Evolutionary conservation across 1,140 invertebrate genomes (phyloP).

Genomic region (Caenorhabditis latens): DNA sequence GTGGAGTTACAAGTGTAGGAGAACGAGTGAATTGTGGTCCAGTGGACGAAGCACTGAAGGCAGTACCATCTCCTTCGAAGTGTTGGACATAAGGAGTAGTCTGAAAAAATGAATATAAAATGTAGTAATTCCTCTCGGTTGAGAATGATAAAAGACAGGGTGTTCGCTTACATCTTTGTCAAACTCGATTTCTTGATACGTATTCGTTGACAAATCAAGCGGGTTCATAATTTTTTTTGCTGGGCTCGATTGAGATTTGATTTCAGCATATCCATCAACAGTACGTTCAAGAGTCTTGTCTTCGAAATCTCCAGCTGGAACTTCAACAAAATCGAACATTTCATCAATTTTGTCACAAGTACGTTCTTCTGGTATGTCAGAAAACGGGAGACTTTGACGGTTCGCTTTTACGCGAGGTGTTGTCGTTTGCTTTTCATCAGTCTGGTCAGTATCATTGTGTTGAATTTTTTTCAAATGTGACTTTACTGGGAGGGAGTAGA

Average conservation of each 20-base stretch:
- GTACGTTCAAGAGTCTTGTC: conserved; percentile 35
- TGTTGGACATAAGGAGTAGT: conserved; percentile 15
- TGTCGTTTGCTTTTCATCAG: background rate
- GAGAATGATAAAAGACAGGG: background rate
- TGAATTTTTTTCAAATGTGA: background rate
- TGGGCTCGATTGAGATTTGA: background rate
- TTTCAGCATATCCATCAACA: conserved; percentile 2
- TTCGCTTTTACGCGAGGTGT: background rate
- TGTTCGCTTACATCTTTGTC: background rate
- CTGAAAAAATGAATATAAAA: background rate
- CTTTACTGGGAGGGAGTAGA: conserved; percentile 28
- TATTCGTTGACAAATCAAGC: background rate
- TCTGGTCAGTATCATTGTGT: background rate
- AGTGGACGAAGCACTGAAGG: background rate
- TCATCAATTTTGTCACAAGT: conserved; percentile 47
- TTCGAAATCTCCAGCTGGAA: conserved; percentile 26
- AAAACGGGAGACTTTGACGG: conserved; percentile 30
- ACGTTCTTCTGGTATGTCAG: conserved; percentile 43
- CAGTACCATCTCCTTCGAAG: conserved; percentile 14
- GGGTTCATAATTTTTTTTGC: too few relatives aligned
- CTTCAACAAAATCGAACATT: conserved; percentile 49
- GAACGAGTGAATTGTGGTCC: conserved; percentile 32
- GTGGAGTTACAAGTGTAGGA: conserved; percentile 21
- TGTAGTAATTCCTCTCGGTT: background rate
- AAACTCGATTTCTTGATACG: conserved; percentile 32